A percentile compares a stretch with the other conserved stretches of the same genome.
These are phyloP conservation scores for Rhamphomyia laevipes DNA, from an alignment of 2,888 invertebrate genomes.

Conservation along the genomic window DNA sequence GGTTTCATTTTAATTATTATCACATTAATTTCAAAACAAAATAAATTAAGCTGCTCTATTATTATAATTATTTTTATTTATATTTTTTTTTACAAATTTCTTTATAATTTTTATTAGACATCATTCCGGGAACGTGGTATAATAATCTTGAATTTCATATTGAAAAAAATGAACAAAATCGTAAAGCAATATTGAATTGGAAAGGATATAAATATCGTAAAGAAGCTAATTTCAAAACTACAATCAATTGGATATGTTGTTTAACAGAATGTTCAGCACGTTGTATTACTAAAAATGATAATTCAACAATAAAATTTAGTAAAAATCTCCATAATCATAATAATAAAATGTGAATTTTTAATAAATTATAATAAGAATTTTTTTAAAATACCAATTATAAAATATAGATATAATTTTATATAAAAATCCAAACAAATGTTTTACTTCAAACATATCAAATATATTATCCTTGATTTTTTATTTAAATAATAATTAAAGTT, in stretches of 20 bases:
- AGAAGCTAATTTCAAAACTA: conserved; percentile 20
- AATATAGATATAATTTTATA: too few species aligned
- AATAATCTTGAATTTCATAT: conserved; percentile 15
- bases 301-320: conserved; percentile 19
- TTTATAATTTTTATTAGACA: conserved; percentile 7
- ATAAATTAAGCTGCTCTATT: too few species aligned
- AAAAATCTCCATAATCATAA: conserved; percentile 19
- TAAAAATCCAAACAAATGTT: too few species aligned
- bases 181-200: conserved; percentile 17
- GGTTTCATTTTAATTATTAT: too few species aligned
- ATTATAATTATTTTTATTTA: not conserved
- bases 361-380: conserved; percentile 2
- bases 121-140: conserved; percentile 19
- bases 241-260: conserved; percentile 21
- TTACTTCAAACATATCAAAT: too few species aligned
- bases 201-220: conserved; percentile 19
- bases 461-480: not conserved
- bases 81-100: not conserved
- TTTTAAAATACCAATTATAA: not conserved
- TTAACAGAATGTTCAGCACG: conserved; percentile 18
- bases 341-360: conserved; percentile 4
- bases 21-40: too few species aligned
- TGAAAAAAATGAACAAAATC: conserved; percentile 14
- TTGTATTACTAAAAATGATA: conserved; percentile 17
- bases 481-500: not conserved